Base-by-base conservation (phyloP, 1,140 invertebrate genomes). In the Macrobrachium nipponense region DNA sequence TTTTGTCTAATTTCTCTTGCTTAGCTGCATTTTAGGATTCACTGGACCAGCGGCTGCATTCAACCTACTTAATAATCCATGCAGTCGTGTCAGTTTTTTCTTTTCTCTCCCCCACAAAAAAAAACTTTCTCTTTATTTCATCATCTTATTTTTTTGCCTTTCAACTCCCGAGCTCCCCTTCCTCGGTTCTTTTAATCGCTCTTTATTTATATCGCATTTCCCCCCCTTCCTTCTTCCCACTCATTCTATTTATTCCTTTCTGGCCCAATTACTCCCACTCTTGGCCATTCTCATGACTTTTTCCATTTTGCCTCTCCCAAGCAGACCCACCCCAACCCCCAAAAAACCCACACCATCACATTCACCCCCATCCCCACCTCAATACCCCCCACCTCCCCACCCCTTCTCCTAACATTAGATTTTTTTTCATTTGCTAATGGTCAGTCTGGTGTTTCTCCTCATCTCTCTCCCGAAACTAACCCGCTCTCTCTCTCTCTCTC, bases 51-150 rank as follows among this genome's bases (percentile, higher is more conserved):
- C 60, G 59, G 61, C 59, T 51, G 68, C 72, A 66, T 76, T 76
- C 73, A 64, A 59, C 58, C 60, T 83, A 83, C 81, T 83, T 83
- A 83, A 83, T 83, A 83, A 83, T 83, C 73, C 81, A 76, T 83
- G 81, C 58, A 76, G 60, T 83, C 72, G 14, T 43, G 70, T 43
- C 43, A 10, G n/a, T 17, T 36, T 70, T 62, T 43, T 23, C 6
- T 17, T 23, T 36, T 61, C 0, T 61, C 60, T 20, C 77, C 77
- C 18, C 77, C 64, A 36, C 59, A 23, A 17, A 17, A 59, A 62
- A 59, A 23, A 59, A 0, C 7, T 51, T 51, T 51, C 51, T 51
- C 51, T 51, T 51, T 51, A 51, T 51, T 51, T 44, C 17, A 58
- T 58, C 20, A 43, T 77, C 77, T 20, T 36, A 64, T 36, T 27